phyloP scores from a whole-genome alignment of 2,113 vertebrate species.

The Myrmecobius fasciatus region DNA sequence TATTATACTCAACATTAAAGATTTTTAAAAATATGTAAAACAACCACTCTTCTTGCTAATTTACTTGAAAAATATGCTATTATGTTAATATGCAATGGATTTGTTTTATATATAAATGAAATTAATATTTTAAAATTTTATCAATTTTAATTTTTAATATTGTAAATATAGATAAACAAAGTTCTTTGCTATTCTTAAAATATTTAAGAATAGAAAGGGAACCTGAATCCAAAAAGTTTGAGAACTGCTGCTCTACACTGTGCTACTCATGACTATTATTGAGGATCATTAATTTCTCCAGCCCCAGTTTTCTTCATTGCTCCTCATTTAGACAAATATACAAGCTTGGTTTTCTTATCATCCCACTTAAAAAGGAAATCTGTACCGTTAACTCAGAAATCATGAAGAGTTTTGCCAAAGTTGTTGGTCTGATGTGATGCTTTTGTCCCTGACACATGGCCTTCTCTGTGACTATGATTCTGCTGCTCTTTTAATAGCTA shows the following conservation, averaged over 20 bases:
- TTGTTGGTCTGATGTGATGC: neutral
- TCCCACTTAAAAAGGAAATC: too few species aligned
- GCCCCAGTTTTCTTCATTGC: neutral
- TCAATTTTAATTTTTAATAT: neutral
- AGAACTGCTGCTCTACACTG: too few species aligned
- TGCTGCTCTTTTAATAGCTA: too few species aligned
- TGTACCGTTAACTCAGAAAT: neutral
- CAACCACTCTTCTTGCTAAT: neutral
- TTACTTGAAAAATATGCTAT: neutral
- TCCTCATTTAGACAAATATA: rapidly evolving
- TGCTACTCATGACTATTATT: too few species aligned
- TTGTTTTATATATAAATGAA: neutral
- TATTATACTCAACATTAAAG: neutral
- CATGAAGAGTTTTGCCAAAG: neutral
- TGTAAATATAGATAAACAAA: neutral
- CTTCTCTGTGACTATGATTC: neutral
- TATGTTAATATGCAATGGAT: neutral
- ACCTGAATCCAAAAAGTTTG: neutral
- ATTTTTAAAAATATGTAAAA: neutral
- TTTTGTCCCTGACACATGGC: neutral
- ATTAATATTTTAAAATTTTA: neutral
- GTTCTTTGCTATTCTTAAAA: too few species aligned
- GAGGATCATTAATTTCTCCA: too few species aligned
- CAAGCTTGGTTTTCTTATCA: neutral
- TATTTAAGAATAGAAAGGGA: neutral